These are phyloP conservation scores for Cygnus buccinator DNA, from an alignment of 2,113 vertebrate species.

Conservation along the genomic window DNA sequence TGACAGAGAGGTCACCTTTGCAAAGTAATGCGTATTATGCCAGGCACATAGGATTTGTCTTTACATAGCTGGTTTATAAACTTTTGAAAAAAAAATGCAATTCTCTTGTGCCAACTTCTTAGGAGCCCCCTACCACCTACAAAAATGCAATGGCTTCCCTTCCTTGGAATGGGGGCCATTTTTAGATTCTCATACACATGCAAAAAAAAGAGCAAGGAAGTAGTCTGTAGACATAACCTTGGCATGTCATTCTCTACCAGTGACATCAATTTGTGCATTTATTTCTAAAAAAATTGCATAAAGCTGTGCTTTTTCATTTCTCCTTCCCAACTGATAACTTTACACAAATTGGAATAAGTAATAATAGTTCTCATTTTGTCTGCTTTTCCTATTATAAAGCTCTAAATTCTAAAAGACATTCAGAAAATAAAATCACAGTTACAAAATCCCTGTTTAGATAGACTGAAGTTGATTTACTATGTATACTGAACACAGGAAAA, in stretches of 20 bases:
- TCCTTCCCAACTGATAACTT: background rate
- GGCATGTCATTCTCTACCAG: background rate
- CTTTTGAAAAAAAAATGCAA: background rate
- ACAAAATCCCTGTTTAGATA: background rate
- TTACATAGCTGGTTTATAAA: background rate
- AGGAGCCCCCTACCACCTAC: background rate
- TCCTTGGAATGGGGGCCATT: background rate
- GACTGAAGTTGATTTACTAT: background rate
- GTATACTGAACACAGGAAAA: background rate
- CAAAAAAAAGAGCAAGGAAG: background rate
- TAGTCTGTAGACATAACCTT: background rate
- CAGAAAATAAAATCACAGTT: background rate
- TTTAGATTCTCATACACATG: background rate
- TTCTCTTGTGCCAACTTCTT: background rate
- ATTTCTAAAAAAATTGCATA: background rate
- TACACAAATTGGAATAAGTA: background rate
- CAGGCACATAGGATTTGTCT: background rate
- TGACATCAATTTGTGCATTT: background rate
- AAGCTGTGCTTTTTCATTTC: background rate
- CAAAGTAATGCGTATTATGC: background rate
- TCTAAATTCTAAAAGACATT: background rate
- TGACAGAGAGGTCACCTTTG: background rate
- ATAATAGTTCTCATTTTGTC: background rate
- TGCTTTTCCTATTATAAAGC: background rate
- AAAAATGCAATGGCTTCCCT: background rate